Conservation (phyloP, 2,113 vertebrate genomes). For the Hydrochoerus hydrochaeris region DNA sequence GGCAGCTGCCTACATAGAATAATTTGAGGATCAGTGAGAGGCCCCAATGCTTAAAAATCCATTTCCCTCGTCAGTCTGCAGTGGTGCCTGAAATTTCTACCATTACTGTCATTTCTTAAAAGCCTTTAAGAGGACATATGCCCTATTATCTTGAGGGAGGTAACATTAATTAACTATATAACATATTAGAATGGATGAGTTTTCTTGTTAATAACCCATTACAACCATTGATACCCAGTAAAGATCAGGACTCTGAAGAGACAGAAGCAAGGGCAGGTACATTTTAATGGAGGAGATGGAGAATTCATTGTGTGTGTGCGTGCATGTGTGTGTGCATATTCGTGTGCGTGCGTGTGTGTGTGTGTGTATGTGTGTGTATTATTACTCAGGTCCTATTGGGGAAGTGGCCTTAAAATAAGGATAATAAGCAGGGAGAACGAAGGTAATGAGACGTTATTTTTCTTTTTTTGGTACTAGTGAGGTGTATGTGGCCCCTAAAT, state of each 20-base stretch:
- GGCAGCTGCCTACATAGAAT: slow-evolving; percentile 71
- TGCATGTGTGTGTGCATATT: neutral
- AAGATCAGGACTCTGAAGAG: slow-evolving; percentile 68
- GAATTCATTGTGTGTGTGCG: neutral
- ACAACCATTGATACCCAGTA: slow-evolving; percentile 73
- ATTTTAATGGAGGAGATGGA: slow-evolving; percentile 52
- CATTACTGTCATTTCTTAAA: slow-evolving; percentile 80
- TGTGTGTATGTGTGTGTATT: neutral
- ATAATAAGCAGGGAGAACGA: neutral
- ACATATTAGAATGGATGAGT: slow-evolving; percentile 75
- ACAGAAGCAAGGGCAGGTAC: slow-evolving; percentile 67
- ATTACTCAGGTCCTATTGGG: neutral
- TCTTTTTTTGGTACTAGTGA: neutral
- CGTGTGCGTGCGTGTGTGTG: neutral
- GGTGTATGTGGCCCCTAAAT: neutral
- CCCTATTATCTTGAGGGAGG: slow-evolving; percentile 81
- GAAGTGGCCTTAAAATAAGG: neutral
- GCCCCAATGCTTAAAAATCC: slow-evolving; percentile 72
- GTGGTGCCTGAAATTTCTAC: slow-evolving; percentile 77
- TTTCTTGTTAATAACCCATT: slow-evolving; percentile 82
- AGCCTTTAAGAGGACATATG: slow-evolving; percentile 80
- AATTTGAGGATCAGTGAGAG: slow-evolving; percentile 76
- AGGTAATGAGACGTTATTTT: neutral
- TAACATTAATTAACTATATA: slow-evolving; percentile 81
- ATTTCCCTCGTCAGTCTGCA: slow-evolving; percentile 75